Evolutionary conservation across 2,113 vertebrate genomes (phyloP).

Genomic region (Struthidea cinerea): DNA sequence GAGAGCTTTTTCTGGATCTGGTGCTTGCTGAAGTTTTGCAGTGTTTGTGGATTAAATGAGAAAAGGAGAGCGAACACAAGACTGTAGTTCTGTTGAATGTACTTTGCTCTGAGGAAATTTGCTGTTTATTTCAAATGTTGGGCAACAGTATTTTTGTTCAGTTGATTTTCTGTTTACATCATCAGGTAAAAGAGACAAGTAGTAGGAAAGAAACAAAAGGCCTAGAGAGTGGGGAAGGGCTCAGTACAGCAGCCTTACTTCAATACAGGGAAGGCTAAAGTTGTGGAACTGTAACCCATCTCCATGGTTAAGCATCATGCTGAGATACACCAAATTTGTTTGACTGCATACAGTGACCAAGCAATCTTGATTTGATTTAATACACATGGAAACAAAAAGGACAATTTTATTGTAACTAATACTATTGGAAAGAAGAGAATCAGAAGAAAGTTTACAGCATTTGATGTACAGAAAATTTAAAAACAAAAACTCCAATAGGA

Average conservation of each 20-base stretch:
- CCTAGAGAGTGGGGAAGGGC: not conserved
- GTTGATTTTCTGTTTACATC: not conserved
- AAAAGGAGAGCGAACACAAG: not conserved
- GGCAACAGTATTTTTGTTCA: not conserved
- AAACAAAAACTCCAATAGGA: not conserved
- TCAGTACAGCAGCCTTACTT: not conserved
- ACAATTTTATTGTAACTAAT: not conserved
- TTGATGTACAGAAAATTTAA: not conserved
- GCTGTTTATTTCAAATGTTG: not conserved
- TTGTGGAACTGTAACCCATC: fast-evolving
- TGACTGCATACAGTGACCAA: not conserved
- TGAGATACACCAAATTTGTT: not conserved
- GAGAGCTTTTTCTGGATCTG: not conserved
- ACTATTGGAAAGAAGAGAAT: not conserved
- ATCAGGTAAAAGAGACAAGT: not conserved
- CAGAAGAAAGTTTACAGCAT: not conserved
- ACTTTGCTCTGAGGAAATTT: not conserved
- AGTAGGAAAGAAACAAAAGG: not conserved
- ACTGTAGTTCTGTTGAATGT: not conserved
- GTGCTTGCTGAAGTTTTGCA: not conserved
- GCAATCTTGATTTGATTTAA: not conserved
- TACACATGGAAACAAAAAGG: not conserved
- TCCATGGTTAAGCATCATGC: not conserved
- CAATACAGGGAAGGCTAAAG: not conserved
- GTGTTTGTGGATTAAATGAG: not conserved